Base-by-base conservation (phyloP, 1,140 invertebrate genomes). In the Cydia strobilella region DNA sequence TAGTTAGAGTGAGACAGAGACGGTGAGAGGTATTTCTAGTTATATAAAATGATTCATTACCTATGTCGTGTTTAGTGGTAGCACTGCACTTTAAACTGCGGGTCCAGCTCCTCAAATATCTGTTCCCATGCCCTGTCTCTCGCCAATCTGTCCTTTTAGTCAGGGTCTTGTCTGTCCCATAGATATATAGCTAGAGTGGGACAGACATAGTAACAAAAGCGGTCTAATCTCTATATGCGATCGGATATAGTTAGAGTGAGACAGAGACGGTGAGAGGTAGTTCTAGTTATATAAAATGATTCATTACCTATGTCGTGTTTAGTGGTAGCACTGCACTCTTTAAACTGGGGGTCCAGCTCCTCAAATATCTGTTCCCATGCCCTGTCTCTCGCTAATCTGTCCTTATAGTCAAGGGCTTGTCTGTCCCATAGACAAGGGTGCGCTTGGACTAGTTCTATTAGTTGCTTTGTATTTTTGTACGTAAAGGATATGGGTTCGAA, bases 31-130 rank as follows among this genome's bases (percentile, higher is more conserved):
- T 25, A 1, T 1, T 25, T 1, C 25, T 31, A 31, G 2, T 31
- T 2, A 31, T 31, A 3, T 31, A 4, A 31, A 2, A 42, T 42
- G 39, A 42, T 31, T 10, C 62, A 20, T 65, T n/a, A 66, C 65
- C 31, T n/a, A 66, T 35, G 20, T 39, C 65, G 1, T 66, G 65
- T 66, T 39, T 66, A 2, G n/a, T 2, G 15, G 65, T n/a, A 7
- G 15, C 27, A 66, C 15, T 35, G 12, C 1, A 27, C 4, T 27
- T 1, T 66, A 35, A 6, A 66, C 25, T 13, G 13, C 15, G 65
- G 65, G 15, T 35, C 65, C 25, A 66, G 13, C 13, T 66, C 65
- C 15, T 35, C 31, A 18, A 66, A 66, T 35, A 66, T 66, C 27
- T 66, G 25, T 0, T 15, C 65, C 65, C 65, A 66, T 15, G 65